These are phyloP conservation scores for Lacerta agilis DNA, from an alignment of 2,797 vertebrate genomes.

Conservation along the genomic window DNA sequence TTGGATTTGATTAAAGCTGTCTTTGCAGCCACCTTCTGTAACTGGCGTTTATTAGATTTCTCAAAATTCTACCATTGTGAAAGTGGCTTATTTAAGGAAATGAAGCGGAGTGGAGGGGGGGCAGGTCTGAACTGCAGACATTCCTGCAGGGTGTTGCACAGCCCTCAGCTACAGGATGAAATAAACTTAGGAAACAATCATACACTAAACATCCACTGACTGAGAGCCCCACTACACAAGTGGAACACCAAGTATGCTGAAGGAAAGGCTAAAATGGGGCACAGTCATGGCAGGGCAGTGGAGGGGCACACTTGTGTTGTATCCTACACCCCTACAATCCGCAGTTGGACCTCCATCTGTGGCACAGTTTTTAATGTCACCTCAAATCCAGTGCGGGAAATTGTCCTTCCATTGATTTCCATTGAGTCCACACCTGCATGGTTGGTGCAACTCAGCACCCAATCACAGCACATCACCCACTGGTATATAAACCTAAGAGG, in stretches of 20 bases:
- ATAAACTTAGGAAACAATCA: background rate
- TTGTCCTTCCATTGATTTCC: background rate
- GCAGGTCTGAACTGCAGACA: background rate
- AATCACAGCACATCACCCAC: background rate
- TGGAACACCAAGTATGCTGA: background rate
- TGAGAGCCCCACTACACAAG: background rate
- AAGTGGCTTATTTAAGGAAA: slow-evolving; percentile 29
- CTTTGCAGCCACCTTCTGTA: slow-evolving; percentile 47
- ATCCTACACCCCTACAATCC: background rate
- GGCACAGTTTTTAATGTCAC: background rate
- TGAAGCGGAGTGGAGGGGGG: background rate
- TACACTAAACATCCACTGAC: background rate
- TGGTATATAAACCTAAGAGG: background rate
- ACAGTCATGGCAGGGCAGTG: background rate
- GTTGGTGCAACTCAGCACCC: background rate
- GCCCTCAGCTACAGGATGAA: background rate
- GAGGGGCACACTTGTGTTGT: too few relatives aligned
- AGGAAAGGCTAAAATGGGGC: background rate
- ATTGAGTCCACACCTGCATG: too few relatives aligned
- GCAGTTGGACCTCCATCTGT: background rate
- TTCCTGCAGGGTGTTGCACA: background rate
- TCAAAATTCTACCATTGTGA: slow-evolving; percentile 23
- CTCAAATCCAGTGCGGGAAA: background rate
- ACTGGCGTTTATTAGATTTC: slow-evolving; percentile 15
- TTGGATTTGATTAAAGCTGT: slow-evolving; percentile 53